Evolutionary conservation across 2,888 invertebrate species (phyloP).

Genomic region (Agrenia bidenticulata): DNA sequence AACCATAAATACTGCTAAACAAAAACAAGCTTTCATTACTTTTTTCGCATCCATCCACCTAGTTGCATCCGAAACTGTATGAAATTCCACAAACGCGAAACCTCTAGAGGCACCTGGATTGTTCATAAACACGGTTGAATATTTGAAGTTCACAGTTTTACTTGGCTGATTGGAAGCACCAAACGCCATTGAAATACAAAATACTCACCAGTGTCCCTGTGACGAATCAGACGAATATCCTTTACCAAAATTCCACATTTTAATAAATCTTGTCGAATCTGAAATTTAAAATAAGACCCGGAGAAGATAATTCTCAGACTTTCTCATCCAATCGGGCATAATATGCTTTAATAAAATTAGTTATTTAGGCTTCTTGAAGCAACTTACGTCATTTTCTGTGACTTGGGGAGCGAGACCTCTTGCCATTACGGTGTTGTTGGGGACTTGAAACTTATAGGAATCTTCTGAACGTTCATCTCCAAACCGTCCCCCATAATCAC

Average conservation of each 20-base stretch:
- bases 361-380: slow-evolving; percentile 29
- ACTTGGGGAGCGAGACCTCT: slow-evolving; percentile 72
- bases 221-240: slow-evolving; percentile 78
- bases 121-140: slow-evolving; percentile 4
- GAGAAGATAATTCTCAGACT: background rate
- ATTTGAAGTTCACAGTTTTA: slow-evolving; percentile 1
- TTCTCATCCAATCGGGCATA: background rate
- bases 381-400: slow-evolving; percentile 73
- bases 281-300: background rate
- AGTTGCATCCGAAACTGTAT: slow-evolving; percentile 80
- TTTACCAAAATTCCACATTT: slow-evolving; percentile 73
- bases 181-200: too few relatives aligned
- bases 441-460: slow-evolving; percentile 63
- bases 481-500: background rate
- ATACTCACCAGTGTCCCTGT: slow-evolving; percentile 75
- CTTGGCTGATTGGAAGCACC: too few relatives aligned
- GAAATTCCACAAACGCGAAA: slow-evolving; percentile 93
- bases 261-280: slow-evolving; percentile 77
- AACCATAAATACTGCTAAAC: too few relatives aligned
- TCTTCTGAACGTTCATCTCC: slow-evolving; percentile 55
- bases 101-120: slow-evolving; percentile 80
- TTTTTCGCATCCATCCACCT: slow-evolving; percentile 91
- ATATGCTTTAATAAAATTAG: background rate
- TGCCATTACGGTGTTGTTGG: slow-evolving; percentile 73
- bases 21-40: too few relatives aligned